Base-by-base conservation (phyloP, 92 coral and sea anemone species). In the Pocillopora grandis region DNA sequence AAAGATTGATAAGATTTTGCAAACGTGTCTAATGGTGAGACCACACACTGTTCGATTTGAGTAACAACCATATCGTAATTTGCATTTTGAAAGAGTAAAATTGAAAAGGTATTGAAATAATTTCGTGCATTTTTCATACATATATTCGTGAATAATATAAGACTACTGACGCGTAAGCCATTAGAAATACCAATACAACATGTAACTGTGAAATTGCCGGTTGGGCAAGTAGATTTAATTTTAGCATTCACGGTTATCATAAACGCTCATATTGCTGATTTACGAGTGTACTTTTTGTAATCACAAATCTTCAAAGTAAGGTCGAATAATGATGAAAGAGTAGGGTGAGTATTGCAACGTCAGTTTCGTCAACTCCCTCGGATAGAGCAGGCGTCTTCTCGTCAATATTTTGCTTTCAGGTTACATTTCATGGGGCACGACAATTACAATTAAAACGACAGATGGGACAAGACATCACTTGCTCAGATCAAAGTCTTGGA, bases 351-450 rank as follows among this genome's bases (percentile, higher is more conserved):
- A 79, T 58, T 57, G 64, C 65, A 27, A 10, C 33, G 27, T 55
- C 60, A 56, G 55, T 67, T 69, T 70, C 77, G 77, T 60, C 85
- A 71, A 81, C 85, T 81, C 85, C 85, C 70, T 81, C 69, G 61
- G 48, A 49, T 42, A 74, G 58, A 35, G 49, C 79, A 76, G 12
- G 82, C 72, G 60, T 66, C 65, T 59, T 71, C 65, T 11, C 36
- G 12, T 71, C 76, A 80, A 80, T 80, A 81, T 81, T 71, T 71
- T 68, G 58, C 21, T 58, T 21, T 58, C 70, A 59, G 64, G 48
- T 61, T 70, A 62, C 10, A 70, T 16, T 0, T 12, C 19, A 42
- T 52, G 55, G 18, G 58, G 10, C 57, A 36, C 18, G 59, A 66
- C 75, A 3, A 31, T 58, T 10, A 33, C 27, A 56, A 56, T 71